Evolutionary conservation across 64 coral and sea anemone genomes (phyloP), one percentile per base, ranked within the genome.

Genomic region (Montipora foliosa): DNA sequence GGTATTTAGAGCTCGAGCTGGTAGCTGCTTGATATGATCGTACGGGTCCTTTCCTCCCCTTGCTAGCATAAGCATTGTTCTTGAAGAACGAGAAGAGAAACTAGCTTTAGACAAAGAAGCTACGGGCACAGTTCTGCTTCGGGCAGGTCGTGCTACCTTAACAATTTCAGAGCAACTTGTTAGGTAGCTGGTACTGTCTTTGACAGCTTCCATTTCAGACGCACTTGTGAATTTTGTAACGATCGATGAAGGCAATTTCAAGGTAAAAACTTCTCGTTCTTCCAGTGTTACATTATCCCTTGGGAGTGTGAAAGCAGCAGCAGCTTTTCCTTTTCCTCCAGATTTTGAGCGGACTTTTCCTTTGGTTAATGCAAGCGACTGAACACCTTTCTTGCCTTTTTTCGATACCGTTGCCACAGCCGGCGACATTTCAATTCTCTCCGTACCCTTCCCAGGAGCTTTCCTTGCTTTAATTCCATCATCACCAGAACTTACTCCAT

Each of bases 1-100:
- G 4, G 82, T 86, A 44, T 86, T 86, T 49, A 86, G 48, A 5
- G 82, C 64, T 45, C 82, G 68, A 5, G 82, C 82, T 48, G 82
- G 62, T 4, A 86, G 82, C 66, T 86, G 82, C 13, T 86, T 86
- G 19, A 86, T 71, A 2, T 19, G 67, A n/a, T 47, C 46, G 13
- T 86, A 86, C 11, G 82, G 82, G n/a, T 86, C 82, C 16, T 72
- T 86, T 19, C 82, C 82, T 49, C 82, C 82, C 45, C 82, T 46
- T 2, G 82, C 82, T 68, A 86, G 71, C 16, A 86, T 86, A 0
- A 86, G 62, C 19, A 59, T 64, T 22, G 82, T 86, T 72, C 82
- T 67, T 71, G 82, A 86, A 19, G 82, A 86, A 44, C 82, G 82
- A 49, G 82, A 82, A 11, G 80, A 71, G 67, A 47, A 49, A 16